Evolutionary conservation across 1,140 invertebrate genomes (phyloP).

Genomic region (Drosophila varians): DNA sequence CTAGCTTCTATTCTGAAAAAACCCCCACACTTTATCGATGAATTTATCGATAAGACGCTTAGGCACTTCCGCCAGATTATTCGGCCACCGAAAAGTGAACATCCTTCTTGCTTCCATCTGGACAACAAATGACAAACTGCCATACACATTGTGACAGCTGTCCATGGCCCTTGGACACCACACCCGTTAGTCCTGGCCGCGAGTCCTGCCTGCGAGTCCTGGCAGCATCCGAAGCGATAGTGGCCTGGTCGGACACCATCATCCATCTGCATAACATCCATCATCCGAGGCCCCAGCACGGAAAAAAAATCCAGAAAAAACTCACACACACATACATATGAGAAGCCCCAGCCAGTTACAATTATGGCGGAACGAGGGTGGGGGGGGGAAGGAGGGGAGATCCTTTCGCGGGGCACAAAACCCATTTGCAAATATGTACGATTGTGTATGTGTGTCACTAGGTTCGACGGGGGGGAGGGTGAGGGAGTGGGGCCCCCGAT

Average conservation of each 20-base stretch:
- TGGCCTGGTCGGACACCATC: slow-evolving; percentile 47
- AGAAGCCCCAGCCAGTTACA: slow-evolving; percentile 53
- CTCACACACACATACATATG: background rate
- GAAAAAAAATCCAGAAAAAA: slow-evolving; percentile 2
- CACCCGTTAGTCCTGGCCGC: background rate
- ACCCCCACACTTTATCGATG: slow-evolving; percentile 11
- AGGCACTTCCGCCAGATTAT: slow-evolving; percentile 19
- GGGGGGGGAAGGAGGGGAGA: background rate
- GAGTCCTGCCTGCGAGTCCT: background rate
- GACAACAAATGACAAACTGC: slow-evolving; percentile 61
- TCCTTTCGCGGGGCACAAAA: slow-evolving; percentile 15
- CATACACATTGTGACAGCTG: slow-evolving; percentile 57
- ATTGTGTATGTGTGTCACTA: slow-evolving; percentile 6
- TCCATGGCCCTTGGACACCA: slow-evolving; percentile 7
- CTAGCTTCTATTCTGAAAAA: no score
- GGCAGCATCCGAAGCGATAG: slow-evolving; percentile 18
- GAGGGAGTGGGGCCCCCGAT: slow-evolving; percentile 21
- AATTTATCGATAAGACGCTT: slow-evolving; percentile 58
- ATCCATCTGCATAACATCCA: slow-evolving; percentile 65
- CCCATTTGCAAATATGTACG: slow-evolving; percentile 68
- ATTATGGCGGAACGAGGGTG: slow-evolving; percentile 65
- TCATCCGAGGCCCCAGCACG: slow-evolving; percentile 44
- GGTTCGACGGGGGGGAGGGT: background rate
- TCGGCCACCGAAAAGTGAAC: slow-evolving; percentile 10
- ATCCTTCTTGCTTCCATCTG: slow-evolving; percentile 7